Base-by-base conservation (phyloP, 2,888 invertebrate species). In the Apotomis capreana region DNA sequence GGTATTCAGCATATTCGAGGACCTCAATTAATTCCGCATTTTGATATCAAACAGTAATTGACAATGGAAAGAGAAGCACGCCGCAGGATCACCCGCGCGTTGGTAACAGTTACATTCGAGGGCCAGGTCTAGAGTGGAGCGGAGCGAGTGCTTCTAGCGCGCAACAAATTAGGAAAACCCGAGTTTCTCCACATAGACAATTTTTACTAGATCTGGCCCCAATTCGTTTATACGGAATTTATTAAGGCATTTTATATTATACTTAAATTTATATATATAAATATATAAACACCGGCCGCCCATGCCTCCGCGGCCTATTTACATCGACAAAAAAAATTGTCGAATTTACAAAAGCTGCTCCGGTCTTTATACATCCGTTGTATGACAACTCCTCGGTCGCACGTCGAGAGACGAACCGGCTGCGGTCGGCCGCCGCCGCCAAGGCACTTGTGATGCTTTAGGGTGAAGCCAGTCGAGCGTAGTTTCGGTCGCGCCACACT, bases 181-280 rank as follows among this genome's bases (percentile, higher is more conserved):
- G 37, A 46, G 26, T 57, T 26, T 44, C 65, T 57, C 65, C 55
- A 55, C 65, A 36, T 13, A 12, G 10, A 40, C 13, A 5, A 3
- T 49, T 49, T 49, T 49, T 6, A 6, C 49, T 49, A 49, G 49
- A 49, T 9, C 46, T 15, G 55, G 52, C 55, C 36, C 44, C 65
- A 77, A 76, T 67, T 69, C 73, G 75, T 78, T 76, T 78, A 76
- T 76, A 78, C 79, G 81, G 84, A 84, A 84, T 82, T 76, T 79
- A 84, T 6, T 89, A 89, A 89, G 90, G 90, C 89, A 89, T 77
- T 84, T 84, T 79, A 83, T 83, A 84, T 84, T 70, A 76, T 76
- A 77, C 71, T 64, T 62, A 62, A 55, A 68, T 55, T 65, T 44
- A 54, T 57, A 57, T 10, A 57, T 65, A 65, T 55, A 57, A 59